Conservation (phyloP, 2,113 vertebrate genomes). For the Menura novaehollandiae region DNA sequence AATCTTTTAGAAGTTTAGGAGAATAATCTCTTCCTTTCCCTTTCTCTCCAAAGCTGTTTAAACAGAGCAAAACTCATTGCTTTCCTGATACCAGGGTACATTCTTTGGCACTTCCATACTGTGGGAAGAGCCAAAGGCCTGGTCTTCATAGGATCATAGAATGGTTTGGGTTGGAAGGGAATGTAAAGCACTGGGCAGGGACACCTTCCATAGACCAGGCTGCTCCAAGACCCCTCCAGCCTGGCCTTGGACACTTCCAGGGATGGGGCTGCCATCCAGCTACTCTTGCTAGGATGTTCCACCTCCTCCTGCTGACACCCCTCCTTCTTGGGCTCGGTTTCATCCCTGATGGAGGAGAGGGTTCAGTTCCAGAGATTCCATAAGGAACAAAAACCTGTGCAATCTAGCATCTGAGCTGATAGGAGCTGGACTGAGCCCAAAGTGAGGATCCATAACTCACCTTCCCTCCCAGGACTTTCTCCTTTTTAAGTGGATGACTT, state of each 20-base stretch:
- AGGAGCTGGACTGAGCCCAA: not conserved
- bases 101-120: not conserved
- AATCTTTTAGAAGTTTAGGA: not conserved
- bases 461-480: not conserved
- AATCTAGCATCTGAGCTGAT: not conserved
- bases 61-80: not conserved
- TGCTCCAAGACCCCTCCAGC: not conserved
- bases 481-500: not conserved
- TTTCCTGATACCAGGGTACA: not conserved
- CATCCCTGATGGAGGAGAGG: not conserved
- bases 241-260: not conserved
- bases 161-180: not conserved
- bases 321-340: not conserved
- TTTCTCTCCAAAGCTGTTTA: not conserved
- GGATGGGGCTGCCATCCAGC: not conserved
- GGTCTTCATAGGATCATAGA: not conserved
- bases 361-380: not conserved
- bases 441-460: not conserved
- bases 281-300: not conserved
- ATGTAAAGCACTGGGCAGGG: not conserved
- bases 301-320: not conserved
- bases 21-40: not conserved
- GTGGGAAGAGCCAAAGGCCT: not conserved
- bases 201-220: not conserved
- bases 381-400: not conserved